phyloP scores from a whole-genome alignment of 2,797 vertebrate genomes.

The Chaetodon trifasciatus region DNA sequence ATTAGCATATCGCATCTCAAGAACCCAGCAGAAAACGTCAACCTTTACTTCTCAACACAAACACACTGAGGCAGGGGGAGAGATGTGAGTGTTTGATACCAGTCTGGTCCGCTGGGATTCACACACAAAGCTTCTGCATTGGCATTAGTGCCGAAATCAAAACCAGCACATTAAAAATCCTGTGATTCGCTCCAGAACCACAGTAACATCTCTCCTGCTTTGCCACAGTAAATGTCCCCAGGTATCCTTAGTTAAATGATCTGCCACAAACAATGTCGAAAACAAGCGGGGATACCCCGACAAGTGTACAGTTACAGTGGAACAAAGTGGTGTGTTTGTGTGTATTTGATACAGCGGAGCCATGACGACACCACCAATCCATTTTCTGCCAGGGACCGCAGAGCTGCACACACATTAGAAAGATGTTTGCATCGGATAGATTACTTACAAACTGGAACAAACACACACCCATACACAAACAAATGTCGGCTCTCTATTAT shows the following conservation, averaged over 20 bases:
- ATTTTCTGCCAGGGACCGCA: constrained; percentile 56
- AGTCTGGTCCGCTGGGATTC: constrained; percentile 36
- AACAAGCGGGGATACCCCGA: constrained; percentile 42
- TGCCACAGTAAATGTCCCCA: constrained; percentile 50
- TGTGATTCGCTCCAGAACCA: constrained; percentile 49
- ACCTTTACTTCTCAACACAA: constrained; percentile 26
- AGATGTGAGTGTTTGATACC: constrained; percentile 39
- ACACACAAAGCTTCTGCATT: constrained; percentile 22
- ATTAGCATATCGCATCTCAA: constrained; percentile 32
- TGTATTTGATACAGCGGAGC: constrained; percentile 50
- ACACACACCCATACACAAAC: constrained; percentile 51
- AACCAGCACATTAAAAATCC: constrained; percentile 47
- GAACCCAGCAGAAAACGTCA: constrained; percentile 20
- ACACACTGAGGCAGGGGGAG: constrained; percentile 12
- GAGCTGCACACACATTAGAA: constrained; percentile 43
- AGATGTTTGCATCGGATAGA: constrained; percentile 49
- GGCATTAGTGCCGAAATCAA: constrained; percentile 39
- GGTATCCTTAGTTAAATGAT: constrained; percentile 55
- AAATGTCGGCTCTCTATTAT: constrained; percentile 40
- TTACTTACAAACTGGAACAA: constrained; percentile 57
- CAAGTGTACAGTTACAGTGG: constrained; percentile 44
- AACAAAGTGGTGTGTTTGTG: constrained; percentile 54
- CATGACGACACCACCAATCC: constrained; percentile 50
- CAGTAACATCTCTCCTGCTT: constrained; percentile 39
- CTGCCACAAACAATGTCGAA: constrained; percentile 52